Percentiles rank a stretch among this genome's conserved stretches.
Conservation (phyloP, 2,888 invertebrate genomes). For the Agonopterix subpropinquella region DNA sequence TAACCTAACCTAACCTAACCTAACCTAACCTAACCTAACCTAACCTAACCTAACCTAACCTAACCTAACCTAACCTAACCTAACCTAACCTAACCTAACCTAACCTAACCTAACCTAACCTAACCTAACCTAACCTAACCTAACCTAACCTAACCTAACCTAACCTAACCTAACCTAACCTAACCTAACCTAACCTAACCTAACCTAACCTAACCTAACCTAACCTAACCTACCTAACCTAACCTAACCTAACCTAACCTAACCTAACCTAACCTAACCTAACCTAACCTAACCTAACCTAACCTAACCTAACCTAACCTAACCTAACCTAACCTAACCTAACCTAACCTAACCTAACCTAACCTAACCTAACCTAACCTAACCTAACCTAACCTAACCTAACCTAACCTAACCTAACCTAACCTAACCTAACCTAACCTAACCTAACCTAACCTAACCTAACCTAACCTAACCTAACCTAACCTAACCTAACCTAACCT, state of each 20-base stretch:
- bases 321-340: slow-evolving; percentile 15
- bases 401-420: not conserved
- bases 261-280: slow-evolving; percentile 15
- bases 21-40: slow-evolving; percentile 16
- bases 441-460: slow-evolving; percentile 18
- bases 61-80: slow-evolving; percentile 13
- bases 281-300: slow-evolving; percentile 18
- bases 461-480: slow-evolving; percentile 19
- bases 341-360: slow-evolving; percentile 16
- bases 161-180: slow-evolving; percentile 15
- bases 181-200: slow-evolving; percentile 15
- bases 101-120: slow-evolving; percentile 17
- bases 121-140: slow-evolving; percentile 12
- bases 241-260: slow-evolving; percentile 15
- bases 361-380: slow-evolving; percentile 7
- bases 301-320: slow-evolving; percentile 18
- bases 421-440: slow-evolving; percentile 18
- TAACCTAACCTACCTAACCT: slow-evolving; percentile 11
- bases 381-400: no score
- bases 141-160: slow-evolving; percentile 16
- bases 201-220: not conserved
- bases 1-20: slow-evolving; percentile 9
- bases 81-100: slow-evolving; percentile 19
- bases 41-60: slow-evolving; percentile 15
- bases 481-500: slow-evolving; percentile 18